phyloP scores from a whole-genome alignment of 2,888 invertebrate genomes.

The Dromius quadrimaculatus region DNA sequence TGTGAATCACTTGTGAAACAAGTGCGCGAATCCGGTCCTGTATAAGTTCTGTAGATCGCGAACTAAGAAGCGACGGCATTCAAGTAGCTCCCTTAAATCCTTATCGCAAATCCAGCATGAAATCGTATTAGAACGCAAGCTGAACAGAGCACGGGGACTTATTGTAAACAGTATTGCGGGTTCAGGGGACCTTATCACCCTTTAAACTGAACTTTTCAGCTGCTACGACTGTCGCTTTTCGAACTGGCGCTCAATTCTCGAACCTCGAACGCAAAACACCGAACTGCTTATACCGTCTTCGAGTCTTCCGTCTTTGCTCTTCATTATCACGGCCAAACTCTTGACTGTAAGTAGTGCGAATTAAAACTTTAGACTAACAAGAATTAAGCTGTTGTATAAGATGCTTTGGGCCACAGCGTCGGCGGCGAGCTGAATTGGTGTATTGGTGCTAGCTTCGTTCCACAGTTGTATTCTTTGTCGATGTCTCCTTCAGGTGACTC shows the following conservation, averaged over 20 bases:
- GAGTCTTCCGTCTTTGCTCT: conserved; percentile 56
- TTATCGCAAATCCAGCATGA: conserved; percentile 76
- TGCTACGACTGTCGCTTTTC: conserved; percentile 56
- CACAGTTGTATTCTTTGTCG: not conserved
- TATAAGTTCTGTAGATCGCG: not conserved
- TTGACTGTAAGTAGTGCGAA: conserved; percentile 70
- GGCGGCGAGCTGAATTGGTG: not conserved
- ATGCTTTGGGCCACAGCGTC: conserved; percentile 59
- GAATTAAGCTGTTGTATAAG: conserved; percentile 70
- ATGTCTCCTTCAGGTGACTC: not conserved
- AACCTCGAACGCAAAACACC: conserved; percentile 34
- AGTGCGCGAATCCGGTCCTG: not conserved
- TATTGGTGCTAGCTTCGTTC: not conserved
- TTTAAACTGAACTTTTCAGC: conserved; percentile 64
- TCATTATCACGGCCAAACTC: conserved; percentile 63
- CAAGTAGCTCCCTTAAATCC: conserved; percentile 69
- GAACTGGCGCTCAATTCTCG: conserved; percentile 53
- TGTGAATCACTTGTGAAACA: too few species aligned
- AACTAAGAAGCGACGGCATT: conserved; percentile 53
- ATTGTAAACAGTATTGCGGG: conserved; percentile 68
- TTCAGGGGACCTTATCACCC: conserved; percentile 66
- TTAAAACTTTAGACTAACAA: conserved; percentile 75
- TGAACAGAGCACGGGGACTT: conserved; percentile 61
- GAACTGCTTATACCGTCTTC: conserved; percentile 60
- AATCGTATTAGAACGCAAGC: conserved; percentile 73